Evolutionary conservation across 2,888 invertebrate genomes (phyloP), one percentile per base, ranked within the genome.

Genomic region (Drosophila picticornis): DNA sequence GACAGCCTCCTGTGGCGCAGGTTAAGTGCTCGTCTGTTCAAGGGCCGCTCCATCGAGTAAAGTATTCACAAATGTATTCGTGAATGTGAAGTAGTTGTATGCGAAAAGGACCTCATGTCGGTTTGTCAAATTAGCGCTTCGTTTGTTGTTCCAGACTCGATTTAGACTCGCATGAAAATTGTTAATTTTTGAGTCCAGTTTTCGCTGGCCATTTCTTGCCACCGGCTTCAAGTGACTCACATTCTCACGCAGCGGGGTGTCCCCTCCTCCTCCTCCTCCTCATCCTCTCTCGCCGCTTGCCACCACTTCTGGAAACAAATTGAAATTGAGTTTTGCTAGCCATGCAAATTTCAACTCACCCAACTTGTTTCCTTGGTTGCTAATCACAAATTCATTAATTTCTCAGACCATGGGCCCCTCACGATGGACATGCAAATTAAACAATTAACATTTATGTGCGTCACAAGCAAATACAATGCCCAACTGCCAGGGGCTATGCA

Each of bases 61-160:
- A 58, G 48, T 52, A 31, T 60, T 62, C 50, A 58, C 52, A 51
- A 27, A 29, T 11, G 38, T n/a, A 38, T 46, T n/a, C 34, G 51
- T 61, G 57, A 22, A 53, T 56, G 59, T 46, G 38, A 34, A 74
- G 75, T 55, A 50, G 75, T 70, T 75, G 61, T 66, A 40, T 9
- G 57, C 16, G n/a, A 43, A 56, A 75, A 83, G 86, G 91, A 87
- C 87, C 91, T 78, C 90, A 90, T 87, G 91, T 85, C 81, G 91
- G 88, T 78, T 90, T 90, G 87, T 83, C 87, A 87, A 87, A 87
- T 87, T 87, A 87, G 87, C 87, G 87, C 88, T 85, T 91, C 91
- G 88, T 90, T 91, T 84, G 87, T 91, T 81, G 66, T 61, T 13
- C 32, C 50, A 52, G 48, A 32, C 36, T 53, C 36, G 57, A 34